phyloP scores from a whole-genome alignment of 2,888 invertebrate species.

The Leptothorax acervorum region DNA sequence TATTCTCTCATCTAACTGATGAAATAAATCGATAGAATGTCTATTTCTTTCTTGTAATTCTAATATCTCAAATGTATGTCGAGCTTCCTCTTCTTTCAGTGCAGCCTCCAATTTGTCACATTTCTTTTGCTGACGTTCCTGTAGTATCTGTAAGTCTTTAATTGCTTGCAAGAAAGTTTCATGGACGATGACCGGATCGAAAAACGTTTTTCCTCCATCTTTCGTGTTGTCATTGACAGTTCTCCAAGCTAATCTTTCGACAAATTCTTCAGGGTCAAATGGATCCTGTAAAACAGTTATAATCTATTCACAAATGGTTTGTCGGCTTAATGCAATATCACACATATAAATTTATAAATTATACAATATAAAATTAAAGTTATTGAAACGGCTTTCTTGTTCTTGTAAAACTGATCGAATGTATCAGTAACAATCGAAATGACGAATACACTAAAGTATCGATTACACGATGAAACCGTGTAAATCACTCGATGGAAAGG shows the following conservation, averaged over 20 bases:
- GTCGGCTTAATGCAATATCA: neutral
- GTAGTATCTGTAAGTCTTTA: constrained; percentile 91
- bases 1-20: constrained; percentile 97
- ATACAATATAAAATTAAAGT: neutral
- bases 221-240: constrained; percentile 91
- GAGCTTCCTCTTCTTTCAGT: constrained; percentile 94
- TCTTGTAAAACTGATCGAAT: neutral
- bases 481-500: constrained; percentile 1
- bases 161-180: constrained; percentile 97
- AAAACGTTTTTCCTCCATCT: constrained; percentile 90
- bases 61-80: constrained; percentile 92
- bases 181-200: constrained; percentile 95
- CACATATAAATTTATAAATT: neutral
- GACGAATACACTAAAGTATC: neutral
- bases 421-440: neutral
- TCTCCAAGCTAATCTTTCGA: constrained; percentile 97
- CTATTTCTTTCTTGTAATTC: constrained; percentile 95
- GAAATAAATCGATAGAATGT: constrained; percentile 94
- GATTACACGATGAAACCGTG: neutral
- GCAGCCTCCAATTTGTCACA: constrained; percentile 93
- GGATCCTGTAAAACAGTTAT: constrained; percentile 90
- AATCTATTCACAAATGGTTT: neutral
- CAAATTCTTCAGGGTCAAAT: constrained; percentile 98
- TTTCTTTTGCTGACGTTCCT: constrained; percentile 94
- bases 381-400: neutral